Conservation (phyloP, 1,140 invertebrate species). For the Conus betulinus region DNA sequence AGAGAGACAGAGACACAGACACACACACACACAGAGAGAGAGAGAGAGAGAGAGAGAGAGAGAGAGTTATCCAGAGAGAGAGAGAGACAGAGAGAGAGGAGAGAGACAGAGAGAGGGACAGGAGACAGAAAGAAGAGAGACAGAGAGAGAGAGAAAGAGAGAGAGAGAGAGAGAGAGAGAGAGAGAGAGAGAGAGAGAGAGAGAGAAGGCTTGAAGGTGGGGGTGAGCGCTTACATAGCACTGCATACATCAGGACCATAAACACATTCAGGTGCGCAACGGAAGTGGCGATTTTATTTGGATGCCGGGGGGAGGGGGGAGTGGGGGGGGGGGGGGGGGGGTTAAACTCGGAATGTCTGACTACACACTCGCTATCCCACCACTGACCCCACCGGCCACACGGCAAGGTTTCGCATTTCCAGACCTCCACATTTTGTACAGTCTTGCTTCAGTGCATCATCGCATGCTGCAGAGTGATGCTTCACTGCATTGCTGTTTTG, state of each 20-base stretch:
- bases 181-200: constrained; percentile 20
- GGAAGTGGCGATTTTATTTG: neutral
- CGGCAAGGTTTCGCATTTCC: too few species aligned
- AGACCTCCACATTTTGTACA: too few species aligned
- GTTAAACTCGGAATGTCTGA: neutral
- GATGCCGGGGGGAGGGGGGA: neutral
- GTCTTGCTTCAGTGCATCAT: too few species aligned
- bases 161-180: neutral
- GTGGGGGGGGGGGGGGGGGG: neutral
- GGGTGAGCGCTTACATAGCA: too few species aligned
- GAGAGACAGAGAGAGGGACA: neutral
- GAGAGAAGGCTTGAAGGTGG: neutral
- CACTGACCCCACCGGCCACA: too few species aligned
- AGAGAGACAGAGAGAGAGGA: neutral
- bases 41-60: neutral
- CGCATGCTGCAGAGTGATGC: too few species aligned
- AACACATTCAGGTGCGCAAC: neutral
- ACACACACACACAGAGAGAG: neutral
- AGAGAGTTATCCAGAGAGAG: neutral
- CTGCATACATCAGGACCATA: neutral
- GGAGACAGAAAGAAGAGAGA: neutral
- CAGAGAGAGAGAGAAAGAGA: constrained; percentile 8
- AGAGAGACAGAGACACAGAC: neutral
- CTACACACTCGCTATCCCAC: too few species aligned
- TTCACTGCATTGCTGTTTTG: too few species aligned